Evolutionary conservation across 2,888 invertebrate genomes (phyloP), one percentile per base, ranked within the genome.

Genomic region (Drymonia ruficornis): DNA sequence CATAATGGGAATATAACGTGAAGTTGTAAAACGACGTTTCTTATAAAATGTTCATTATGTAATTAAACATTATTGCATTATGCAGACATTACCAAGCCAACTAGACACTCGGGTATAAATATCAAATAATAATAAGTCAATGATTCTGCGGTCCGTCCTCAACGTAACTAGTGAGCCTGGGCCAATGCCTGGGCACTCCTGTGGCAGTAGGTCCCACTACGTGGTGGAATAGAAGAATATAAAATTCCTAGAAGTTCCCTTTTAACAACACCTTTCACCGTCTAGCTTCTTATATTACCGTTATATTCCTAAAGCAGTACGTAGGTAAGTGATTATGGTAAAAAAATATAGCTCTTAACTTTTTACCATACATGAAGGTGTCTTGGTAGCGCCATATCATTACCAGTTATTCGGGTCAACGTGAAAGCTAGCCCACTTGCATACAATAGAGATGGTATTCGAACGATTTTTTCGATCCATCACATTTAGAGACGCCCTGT

Each of bases 401-500:
- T 73, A 70, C 53, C 51, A 28, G 46, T 59, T 56, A 67, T 74
- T 68, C 66, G 56, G 67, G 61, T 52, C 72, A 61, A 65, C 51
- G 76, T 63, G 74, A 79, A 79, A 79, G 79, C 59, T 48, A 65
- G 44, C 0, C 31, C 44, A 51, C 62, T 72, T 67, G 69, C 66
- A 75, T 67, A 76, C 68, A 77, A 73, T 72, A 63, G 58, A 51
- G 53, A 59, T 59, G 59, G 59, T 42, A 50, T 52, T 52, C 29
- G 8, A 5, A 52, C 44, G 34, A 49, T 53, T 15, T 50, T 40
- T 40, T 40, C 19, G 40, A 19, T 43, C 43, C 43, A 43, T 43
- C 19, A 43, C 43, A 43, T 43, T 19, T 43, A 16, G 40, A 16
- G 16, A 40, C 43, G 43, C 43, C 43, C 19, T 43, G 43, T 19